These are phyloP conservation scores for Monarcha castaneiventris DNA, from an alignment of 2,113 vertebrate species.

Conservation along the genomic window DNA sequence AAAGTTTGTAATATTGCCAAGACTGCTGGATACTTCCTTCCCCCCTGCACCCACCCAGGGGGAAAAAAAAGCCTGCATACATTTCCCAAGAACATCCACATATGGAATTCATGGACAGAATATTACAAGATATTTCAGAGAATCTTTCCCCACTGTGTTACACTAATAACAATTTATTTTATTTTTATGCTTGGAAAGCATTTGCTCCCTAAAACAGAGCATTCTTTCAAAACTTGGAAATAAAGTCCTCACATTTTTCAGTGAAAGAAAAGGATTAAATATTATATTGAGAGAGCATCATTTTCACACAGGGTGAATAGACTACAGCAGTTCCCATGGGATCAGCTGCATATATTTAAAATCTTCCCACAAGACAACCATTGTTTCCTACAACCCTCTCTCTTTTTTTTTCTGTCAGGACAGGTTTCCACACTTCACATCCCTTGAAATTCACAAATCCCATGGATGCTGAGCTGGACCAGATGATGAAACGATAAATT, in stretches of 20 bases:
- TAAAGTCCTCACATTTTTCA: slow-evolving; percentile 62
- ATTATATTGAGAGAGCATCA: slow-evolving; percentile 70
- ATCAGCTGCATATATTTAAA: slow-evolving; percentile 56
- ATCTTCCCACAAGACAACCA: slow-evolving; percentile 60
- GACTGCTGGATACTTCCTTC: background rate
- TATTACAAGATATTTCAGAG: background rate
- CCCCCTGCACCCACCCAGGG: background rate
- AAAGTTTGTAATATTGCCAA: background rate
- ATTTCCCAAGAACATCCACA: background rate
- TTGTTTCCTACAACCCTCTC: slow-evolving; percentile 50
- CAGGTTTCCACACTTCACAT: slow-evolving; percentile 36
- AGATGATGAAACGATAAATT: background rate
- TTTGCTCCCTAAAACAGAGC: background rate
- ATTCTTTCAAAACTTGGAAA: slow-evolving; percentile 14
- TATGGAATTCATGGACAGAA: background rate
- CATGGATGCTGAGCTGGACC: background rate
- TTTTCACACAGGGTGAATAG: slow-evolving; percentile 67
- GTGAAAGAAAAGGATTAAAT: slow-evolving; percentile 70
- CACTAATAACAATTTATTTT: slow-evolving; percentile 5
- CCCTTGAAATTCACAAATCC: background rate
- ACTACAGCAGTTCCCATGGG: slow-evolving; percentile 67
- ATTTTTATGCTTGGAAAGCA: background rate
- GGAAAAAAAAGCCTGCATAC: background rate
- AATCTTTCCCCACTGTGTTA: background rate
- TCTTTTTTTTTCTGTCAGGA: background rate